phyloP scores from a whole-genome alignment of 2,888 invertebrate genomes.

The Allolobophora icterica region DNA sequence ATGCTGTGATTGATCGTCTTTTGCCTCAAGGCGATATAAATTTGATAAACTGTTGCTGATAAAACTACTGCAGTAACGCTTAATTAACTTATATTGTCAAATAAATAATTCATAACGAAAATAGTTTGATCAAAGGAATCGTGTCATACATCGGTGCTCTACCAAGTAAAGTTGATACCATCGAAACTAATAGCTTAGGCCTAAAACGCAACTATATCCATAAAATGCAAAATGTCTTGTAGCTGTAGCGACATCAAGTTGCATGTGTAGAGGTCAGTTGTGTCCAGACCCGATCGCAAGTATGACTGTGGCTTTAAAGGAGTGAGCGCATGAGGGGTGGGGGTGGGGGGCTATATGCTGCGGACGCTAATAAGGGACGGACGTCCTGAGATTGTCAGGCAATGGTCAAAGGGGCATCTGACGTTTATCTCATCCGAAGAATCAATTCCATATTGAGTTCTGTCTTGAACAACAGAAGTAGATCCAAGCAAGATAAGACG shows the following conservation, averaged over 20 bases:
- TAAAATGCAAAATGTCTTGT: too few relatives aligned
- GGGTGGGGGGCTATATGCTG: too few relatives aligned
- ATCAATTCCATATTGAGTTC: slow-evolving; percentile 11
- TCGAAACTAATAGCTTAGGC: too few relatives aligned
- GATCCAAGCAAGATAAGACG: not conserved
- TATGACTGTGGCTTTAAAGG: not conserved
- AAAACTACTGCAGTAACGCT: not conserved
- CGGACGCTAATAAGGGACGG: not conserved
- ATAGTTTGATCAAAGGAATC: not conserved
- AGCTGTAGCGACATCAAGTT: too few relatives aligned
- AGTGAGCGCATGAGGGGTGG: not conserved
- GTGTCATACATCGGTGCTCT: too few relatives aligned
- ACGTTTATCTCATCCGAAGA: not conserved
- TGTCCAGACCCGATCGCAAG: not conserved
- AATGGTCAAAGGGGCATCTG: not conserved
- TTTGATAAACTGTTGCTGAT: not conserved
- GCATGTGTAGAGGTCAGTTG: not conserved
- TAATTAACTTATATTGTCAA: not conserved
- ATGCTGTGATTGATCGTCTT: not conserved
- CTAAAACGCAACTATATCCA: too few relatives aligned
- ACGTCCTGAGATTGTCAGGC: not conserved
- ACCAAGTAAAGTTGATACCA: too few relatives aligned
- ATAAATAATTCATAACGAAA: not conserved
- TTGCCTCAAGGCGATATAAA: not conserved
- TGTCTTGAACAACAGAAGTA: not conserved